Evolutionary conservation across 2,888 invertebrate genomes (phyloP).

Genomic region (Nymphalis urticae): DNA sequence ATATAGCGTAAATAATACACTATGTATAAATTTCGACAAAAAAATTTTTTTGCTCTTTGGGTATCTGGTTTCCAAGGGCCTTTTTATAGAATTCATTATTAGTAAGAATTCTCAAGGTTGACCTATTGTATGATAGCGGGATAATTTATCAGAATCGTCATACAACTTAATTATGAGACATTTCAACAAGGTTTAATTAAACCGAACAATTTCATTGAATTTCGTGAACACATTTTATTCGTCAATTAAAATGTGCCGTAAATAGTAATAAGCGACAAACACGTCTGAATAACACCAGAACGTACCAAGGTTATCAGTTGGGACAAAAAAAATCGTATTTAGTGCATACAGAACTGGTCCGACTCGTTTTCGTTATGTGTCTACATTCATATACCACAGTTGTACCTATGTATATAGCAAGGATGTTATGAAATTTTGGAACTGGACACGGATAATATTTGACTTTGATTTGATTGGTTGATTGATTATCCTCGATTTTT

Average conservation of each 20-base stretch:
- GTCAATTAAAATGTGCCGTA: conserved; percentile 38
- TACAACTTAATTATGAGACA: conserved; percentile 3
- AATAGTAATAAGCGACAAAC: conserved; percentile 40
- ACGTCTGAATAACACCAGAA: conserved; percentile 22
- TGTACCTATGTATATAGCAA: neutral
- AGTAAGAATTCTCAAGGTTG: too few relatives aligned
- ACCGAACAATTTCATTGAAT: conserved; percentile 25
- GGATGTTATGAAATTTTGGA: too few relatives aligned
- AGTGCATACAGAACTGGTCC: conserved; percentile 48
- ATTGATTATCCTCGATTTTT: too few relatives aligned
- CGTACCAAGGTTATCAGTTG: conserved; percentile 53
- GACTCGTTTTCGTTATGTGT: conserved; percentile 44
- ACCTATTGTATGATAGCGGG: too few relatives aligned
- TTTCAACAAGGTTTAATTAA: conserved; percentile 20
- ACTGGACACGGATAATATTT: too few relatives aligned
- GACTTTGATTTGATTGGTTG: too few relatives aligned
- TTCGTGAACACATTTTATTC: conserved; percentile 23
- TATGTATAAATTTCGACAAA: too few relatives aligned
- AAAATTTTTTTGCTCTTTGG: too few relatives aligned
- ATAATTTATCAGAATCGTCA: too few relatives aligned
- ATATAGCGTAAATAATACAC: too few relatives aligned
- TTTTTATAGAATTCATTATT: too few relatives aligned
- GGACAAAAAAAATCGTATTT: conserved; percentile 47
- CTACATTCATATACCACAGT: conserved; percentile 1
- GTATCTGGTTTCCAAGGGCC: too few relatives aligned